These are phyloP conservation scores for Rhinichthys klamathensis DNA, from an alignment of 2,113 vertebrate genomes.

Conservation along the genomic window DNA sequence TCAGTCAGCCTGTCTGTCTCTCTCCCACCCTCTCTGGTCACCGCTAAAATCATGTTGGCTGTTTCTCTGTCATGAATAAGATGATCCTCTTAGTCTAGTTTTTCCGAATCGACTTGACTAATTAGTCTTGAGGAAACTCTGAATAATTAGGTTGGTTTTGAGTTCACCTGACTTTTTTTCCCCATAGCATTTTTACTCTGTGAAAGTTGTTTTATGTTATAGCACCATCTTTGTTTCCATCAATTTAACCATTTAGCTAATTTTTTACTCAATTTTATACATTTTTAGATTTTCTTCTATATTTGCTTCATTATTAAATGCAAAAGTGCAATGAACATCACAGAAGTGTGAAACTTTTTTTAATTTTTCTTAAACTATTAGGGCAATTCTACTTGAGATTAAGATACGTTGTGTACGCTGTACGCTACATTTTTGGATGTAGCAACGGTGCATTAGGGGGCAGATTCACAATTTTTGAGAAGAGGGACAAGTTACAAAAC, in stretches of 20 bases:
- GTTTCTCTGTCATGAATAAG: neutral
- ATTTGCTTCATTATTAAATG: neutral
- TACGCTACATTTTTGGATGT: too few species aligned
- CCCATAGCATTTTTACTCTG: too few species aligned
- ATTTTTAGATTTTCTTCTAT: neutral
- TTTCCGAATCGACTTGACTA: neutral
- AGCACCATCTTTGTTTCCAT: neutral
- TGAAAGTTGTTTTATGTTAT: neutral
- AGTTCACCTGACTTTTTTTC: too few species aligned
- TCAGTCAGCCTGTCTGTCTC: constrained; percentile 40
- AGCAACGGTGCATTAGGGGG: too few species aligned
- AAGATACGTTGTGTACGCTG: too few species aligned
- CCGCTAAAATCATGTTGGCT: neutral
- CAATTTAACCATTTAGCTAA: neutral
- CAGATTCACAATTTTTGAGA: too few species aligned
- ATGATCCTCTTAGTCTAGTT: neutral
- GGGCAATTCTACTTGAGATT: too few species aligned
- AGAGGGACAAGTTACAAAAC: too few species aligned
- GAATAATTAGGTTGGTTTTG: neutral
- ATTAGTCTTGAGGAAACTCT: neutral
- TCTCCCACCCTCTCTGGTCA: constrained; percentile 25
- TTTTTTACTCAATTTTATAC: neutral
- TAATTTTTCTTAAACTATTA: neutral
- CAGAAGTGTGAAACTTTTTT: neutral
- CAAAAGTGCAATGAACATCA: neutral